These are phyloP conservation scores for Pangasius djambal DNA, from an alignment of 2,797 vertebrate genomes.

Conservation along the genomic window DNA sequence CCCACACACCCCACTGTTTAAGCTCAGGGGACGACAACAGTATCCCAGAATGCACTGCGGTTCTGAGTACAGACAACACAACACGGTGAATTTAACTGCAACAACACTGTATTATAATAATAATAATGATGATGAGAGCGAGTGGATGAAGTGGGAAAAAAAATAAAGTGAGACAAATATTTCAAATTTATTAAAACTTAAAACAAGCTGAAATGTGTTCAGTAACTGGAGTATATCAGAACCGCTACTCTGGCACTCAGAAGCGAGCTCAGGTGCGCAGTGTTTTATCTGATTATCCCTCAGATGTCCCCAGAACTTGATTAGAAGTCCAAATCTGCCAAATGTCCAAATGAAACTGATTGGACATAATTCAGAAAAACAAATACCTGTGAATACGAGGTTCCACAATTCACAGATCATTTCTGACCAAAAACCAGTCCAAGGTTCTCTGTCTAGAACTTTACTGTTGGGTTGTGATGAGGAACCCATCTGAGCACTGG, in stretches of 20 bases:
- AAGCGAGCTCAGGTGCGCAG: neutral
- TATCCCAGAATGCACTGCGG: slow-evolving; percentile 52
- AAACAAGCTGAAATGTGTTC: neutral
- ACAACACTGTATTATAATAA: neutral
- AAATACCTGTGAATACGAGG: neutral
- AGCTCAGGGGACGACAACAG: slow-evolving; percentile 18
- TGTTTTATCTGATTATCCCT: neutral
- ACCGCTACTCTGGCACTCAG: no score
- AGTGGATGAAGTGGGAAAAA: neutral
- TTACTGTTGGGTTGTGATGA: neutral
- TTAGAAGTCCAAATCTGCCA: neutral
- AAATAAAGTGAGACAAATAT: neutral
- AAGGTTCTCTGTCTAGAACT: neutral
- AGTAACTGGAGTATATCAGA: neutral
- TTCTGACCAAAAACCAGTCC: neutral
- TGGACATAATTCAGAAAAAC: neutral
- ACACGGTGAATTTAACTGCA: neutral
- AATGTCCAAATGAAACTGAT: neutral
- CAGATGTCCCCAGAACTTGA: neutral
- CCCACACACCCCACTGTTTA: slow-evolving; percentile 16
- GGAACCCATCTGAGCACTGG: neutral
- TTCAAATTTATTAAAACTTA: neutral
- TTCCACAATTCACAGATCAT: neutral
- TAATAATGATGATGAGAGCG: neutral
- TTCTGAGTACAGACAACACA: neutral